phyloP scores from a whole-genome alignment of 2,888 invertebrate genomes.

The Xiphydria camelus region DNA sequence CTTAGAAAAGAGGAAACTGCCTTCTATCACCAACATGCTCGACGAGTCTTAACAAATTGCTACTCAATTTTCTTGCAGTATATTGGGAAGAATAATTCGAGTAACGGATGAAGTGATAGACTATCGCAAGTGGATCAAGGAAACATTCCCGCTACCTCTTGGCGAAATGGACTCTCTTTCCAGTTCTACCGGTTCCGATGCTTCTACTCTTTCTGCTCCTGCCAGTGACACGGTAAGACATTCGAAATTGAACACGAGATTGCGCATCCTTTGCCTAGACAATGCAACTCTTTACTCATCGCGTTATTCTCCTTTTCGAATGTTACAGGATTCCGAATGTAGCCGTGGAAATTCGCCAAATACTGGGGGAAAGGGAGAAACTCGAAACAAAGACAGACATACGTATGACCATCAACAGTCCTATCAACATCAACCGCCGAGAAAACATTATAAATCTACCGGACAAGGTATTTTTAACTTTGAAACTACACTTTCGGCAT shows the following conservation, averaged over 20 bases:
- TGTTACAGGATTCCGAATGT: constrained; percentile 51
- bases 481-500: too few relatives aligned
- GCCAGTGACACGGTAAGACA: constrained; percentile 55
- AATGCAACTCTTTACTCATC: too few relatives aligned
- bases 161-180: constrained; percentile 52
- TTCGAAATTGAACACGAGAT: too few relatives aligned
- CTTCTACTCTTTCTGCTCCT: constrained; percentile 54
- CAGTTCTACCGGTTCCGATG: constrained; percentile 55
- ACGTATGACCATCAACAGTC: constrained; percentile 45
- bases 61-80: constrained; percentile 58
- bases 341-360: constrained; percentile 57
- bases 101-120: constrained; percentile 90
- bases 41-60: too few relatives aligned
- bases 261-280: too few relatives aligned
- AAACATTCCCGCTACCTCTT: constrained; percentile 55
- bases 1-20: too few relatives aligned
- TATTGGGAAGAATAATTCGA: constrained; percentile 88
- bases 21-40: too few relatives aligned
- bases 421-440: constrained; percentile 46
- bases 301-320: constrained; percentile 1
- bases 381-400: constrained; percentile 47
- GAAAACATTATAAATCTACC: constrained; percentile 52
- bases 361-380: constrained; percentile 48
- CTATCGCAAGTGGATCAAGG: constrained; percentile 71
- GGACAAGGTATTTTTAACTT: too few relatives aligned